Percentiles rank a stretch among this genome's conserved stretches.
These are phyloP conservation scores for Hypsopygia costalis DNA, from an alignment of 2,888 invertebrate species.

Conservation along the genomic window DNA sequence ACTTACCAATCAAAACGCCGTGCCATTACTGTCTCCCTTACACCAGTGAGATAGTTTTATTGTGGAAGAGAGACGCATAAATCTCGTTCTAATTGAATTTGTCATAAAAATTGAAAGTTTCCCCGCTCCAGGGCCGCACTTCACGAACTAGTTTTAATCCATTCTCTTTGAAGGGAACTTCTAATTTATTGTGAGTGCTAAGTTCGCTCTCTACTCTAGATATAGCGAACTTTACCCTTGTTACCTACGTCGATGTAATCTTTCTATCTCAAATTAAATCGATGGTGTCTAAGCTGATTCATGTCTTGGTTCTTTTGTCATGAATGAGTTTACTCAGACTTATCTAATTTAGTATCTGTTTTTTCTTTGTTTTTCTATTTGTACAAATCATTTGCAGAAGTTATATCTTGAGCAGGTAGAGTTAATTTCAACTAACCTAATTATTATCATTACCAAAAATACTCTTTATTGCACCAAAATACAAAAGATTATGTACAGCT, in stretches of 20 bases:
- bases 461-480: no score
- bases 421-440: no score
- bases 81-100: constrained; percentile 71
- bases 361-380: no score
- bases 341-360: neutral
- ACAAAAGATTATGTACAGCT: no score
- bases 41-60: constrained; percentile 42
- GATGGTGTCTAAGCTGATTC: constrained; percentile 25
- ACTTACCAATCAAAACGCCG: constrained; percentile 49
- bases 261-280: constrained; percentile 49
- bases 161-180: constrained; percentile 73
- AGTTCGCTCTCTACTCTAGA: constrained; percentile 62
- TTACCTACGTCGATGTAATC: constrained; percentile 56
- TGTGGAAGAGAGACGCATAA: constrained; percentile 57
- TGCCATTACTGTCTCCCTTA: constrained; percentile 36
- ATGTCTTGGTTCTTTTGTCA: neutral
- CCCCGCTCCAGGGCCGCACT: constrained; percentile 60
- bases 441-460: no score
- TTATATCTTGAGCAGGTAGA: no score
- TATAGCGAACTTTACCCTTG: constrained; percentile 58
- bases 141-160: constrained; percentile 74
- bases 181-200: constrained; percentile 78
- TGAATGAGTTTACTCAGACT: neutral
- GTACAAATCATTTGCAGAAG: no score
- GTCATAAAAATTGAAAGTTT: constrained; percentile 79